Evolutionary conservation across 2,888 invertebrate species (phyloP), one percentile per base, ranked within the genome.

Genomic region (Orchestes rusci): DNA sequence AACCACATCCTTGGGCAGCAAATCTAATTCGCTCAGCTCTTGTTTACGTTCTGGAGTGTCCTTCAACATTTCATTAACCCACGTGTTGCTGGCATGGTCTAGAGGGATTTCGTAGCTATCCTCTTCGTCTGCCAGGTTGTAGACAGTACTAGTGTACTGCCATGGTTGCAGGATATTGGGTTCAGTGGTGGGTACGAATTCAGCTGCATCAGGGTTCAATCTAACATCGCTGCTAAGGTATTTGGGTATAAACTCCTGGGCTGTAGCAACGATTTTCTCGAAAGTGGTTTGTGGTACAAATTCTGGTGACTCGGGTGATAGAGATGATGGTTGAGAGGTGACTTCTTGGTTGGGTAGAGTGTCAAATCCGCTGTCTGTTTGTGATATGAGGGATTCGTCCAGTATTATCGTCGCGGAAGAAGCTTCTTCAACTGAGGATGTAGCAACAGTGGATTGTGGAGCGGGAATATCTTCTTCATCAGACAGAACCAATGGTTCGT

Each of bases 201-300:
- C 65, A 30, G 64, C 62, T 2, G 69, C 69, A 39, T 68, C 60
- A 1, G 65, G 68, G 57, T 68, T 68, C 36, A 68, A 49, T 28
- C 60, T 59, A 3, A 59, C 63, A 17, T 55, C 53, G 1, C 50
- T 50, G 30, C 54, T 55, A 16, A 55, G 38, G 3, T 48, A 54
- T 41, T 62, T 64, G 10, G 65, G 64, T 12, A 66, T 53, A 46
- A 64, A 64, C 54, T 67, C 66, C 1, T 59, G 57, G 3, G 59
- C 63, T 29, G 53, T 59, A 18, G 58, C 59, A 3, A 66, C 52
- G 23, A 63, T 64, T 36, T 62, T 61, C 52, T 66, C 68, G 42
- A 64, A 58, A 45, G 60, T 54, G 12, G 32, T 20, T 13, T 39
- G 17, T 4, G 53, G 50, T 27, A 47, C 30, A 39, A 49, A 51